Conservation (phyloP, 1,140 invertebrate species). For the Drosophila triauraria region DNA sequence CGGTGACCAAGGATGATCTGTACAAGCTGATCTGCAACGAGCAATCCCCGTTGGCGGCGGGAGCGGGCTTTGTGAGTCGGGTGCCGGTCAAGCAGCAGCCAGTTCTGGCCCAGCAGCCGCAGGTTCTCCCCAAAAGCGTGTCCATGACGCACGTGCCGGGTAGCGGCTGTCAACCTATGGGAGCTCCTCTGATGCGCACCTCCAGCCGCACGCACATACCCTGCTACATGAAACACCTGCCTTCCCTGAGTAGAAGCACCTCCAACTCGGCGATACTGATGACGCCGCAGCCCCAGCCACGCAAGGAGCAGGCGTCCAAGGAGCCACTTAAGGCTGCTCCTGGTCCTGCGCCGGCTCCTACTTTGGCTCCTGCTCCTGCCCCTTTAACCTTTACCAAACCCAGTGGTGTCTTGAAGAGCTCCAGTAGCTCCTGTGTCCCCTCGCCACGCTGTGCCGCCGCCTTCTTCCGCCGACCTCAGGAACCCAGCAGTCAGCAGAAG, state of each 20-base stretch:
- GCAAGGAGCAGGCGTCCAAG: conserved; percentile 19
- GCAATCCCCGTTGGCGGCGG: conserved; percentile 41
- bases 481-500: conserved; percentile 20
- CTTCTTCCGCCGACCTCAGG: conserved; percentile 63
- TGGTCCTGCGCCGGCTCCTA: background rate
- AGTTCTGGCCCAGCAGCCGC: background rate
- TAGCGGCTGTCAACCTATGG: conserved; percentile 4
- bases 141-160: conserved; percentile 78
- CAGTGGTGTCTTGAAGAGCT: conserved; percentile 59
- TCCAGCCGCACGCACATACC: conserved; percentile 80
- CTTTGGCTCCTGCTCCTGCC: background rate
- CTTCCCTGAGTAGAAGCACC: conserved; percentile 76
- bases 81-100: conserved; percentile 70
- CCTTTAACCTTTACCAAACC: conserved; percentile 19
- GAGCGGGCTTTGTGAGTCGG: conserved; percentile 51
- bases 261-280: conserved; percentile 80
- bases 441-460: conserved; percentile 65
- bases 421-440: conserved; percentile 61
- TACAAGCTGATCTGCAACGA: conserved; percentile 84
- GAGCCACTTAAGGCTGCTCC: conserved; percentile 25
- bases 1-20: conserved; percentile 83
- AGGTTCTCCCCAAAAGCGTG: conserved; percentile 73
- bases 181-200: conserved; percentile 54
- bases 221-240: conserved; percentile 82
- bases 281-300: conserved; percentile 29